phyloP scores from a whole-genome alignment of 2,113 vertebrate genomes.

The Lophura nycthemera region DNA sequence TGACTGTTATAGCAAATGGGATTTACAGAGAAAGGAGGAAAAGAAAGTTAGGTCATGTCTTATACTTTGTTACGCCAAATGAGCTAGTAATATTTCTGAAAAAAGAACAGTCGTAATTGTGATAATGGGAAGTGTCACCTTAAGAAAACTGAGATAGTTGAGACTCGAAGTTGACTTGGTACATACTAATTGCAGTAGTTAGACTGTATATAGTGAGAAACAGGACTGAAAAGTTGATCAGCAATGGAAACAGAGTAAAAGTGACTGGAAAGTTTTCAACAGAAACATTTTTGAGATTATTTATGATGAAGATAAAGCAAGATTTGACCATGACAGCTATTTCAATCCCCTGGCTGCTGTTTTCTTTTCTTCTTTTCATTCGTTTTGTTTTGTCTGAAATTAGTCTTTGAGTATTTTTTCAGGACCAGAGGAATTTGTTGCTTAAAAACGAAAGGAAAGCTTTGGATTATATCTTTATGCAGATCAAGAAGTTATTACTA shows the following conservation, averaged over 20 bases:
- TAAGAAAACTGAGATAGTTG: background rate
- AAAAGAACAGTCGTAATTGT: background rate
- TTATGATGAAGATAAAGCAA: background rate
- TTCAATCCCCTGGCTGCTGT: background rate
- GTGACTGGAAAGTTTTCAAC: background rate
- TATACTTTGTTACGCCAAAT: background rate
- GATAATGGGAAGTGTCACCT: background rate
- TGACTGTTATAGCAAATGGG: background rate
- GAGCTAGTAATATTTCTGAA: background rate
- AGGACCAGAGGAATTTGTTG: background rate
- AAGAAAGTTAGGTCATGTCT: background rate
- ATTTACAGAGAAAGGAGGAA: background rate
- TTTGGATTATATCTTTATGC: background rate
- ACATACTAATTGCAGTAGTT: background rate
- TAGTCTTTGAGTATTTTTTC: background rate
- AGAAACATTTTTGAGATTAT: background rate
- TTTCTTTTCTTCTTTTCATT: too few relatives aligned
- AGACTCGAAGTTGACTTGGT: background rate
- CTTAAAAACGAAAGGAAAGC: background rate
- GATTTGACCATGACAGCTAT: background rate
- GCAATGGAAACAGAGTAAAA: background rate
- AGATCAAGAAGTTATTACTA: background rate
- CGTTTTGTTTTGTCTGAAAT: background rate
- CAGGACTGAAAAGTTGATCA: background rate
- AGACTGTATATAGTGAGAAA: background rate